Base-by-base conservation (phyloP, 2,113 vertebrate species). In the Phrynosoma platyrhinos region DNA sequence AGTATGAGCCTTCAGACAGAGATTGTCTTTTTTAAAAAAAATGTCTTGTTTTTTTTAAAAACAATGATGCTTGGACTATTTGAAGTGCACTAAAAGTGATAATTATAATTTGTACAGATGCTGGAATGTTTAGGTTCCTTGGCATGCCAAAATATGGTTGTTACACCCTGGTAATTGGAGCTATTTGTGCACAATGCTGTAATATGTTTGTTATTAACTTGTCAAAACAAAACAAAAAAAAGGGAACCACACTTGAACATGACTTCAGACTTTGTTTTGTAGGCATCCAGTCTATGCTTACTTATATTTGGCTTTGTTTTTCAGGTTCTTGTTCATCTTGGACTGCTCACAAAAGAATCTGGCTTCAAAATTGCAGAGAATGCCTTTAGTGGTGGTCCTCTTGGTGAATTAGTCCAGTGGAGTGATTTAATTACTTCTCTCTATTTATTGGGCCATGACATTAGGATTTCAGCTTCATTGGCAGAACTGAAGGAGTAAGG, bases 311-410 rank as follows among this genome's bases (percentile, higher is more conserved):
- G 80, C 74, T 92, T 91, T 92, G 5, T 89, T 92, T 95, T 94
- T 42, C 93, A 99, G 99, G 95, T 99, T 92, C 98, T 99, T 83
- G 98, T 99, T 88, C 99, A 99, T 94, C 91, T 99, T 94, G 99
- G 99, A 71, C 98, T 99, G 88, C 96, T 99, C 94, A 99, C 99
- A 87, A 99, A 99, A 95, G 99, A 99, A 97, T 99, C 99, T 0
- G 99, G 99, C 93, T 99, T 99, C 96, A 99, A 99, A 96, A 99
- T 99, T n/a, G 99, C 99, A 72, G 99, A 99, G 95, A 99, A 98
- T 79, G 99, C 99, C 0, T 99, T 99, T 97, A 99, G 98, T 0
- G 99, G 99, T 32, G 99, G 99, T 83, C 99, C 99, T 5, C 95
- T 99, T 90, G 99, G 99, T 30, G 99, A 99, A 96, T 95, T 99